A percentile compares a stretch with the other conserved stretches of the same genome.
These are phyloP conservation scores for Drosophila melanogaster DNA, from an alignment of 1,140 invertebrate species.

Conservation along the genomic window DNA sequence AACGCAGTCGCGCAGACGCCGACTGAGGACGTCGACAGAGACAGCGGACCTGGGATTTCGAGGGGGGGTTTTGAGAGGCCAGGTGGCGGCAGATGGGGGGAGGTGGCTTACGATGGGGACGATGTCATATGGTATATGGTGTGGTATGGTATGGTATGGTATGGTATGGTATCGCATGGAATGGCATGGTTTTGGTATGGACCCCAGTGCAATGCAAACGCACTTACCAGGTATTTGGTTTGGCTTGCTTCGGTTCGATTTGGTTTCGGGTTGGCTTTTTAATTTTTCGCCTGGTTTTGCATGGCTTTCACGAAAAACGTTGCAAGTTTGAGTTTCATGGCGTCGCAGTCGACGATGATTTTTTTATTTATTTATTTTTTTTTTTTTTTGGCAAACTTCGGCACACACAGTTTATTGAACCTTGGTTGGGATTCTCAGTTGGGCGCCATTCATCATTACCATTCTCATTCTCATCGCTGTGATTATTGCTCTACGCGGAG, in stretches of 20 bases:
- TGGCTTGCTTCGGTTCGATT: constrained; percentile 12
- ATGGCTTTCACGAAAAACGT: constrained; percentile 49
- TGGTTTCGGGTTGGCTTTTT: constrained; percentile 4
- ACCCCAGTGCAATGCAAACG: constrained; percentile 25
- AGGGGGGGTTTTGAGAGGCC: not conserved
- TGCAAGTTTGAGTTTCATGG: constrained; percentile 30
- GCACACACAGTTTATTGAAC: constrained; percentile 67
- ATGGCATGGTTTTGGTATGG: not conserved
- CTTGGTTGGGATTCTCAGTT: constrained; percentile 27
- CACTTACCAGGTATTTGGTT: constrained; percentile 28
- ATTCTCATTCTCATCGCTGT: constrained; percentile 38
- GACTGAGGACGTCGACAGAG: constrained; percentile 3
- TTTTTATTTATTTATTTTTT: constrained; percentile 35
- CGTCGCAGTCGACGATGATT: constrained; percentile 17
- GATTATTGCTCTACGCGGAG: constrained; percentile 33
- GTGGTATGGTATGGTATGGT: not conserved
- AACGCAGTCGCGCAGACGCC: constrained; percentile 76
- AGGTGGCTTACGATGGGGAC: not conserved
- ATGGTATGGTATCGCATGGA: not conserved
- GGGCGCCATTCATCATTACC: constrained; percentile 47
- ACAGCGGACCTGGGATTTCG: constrained; percentile 20
- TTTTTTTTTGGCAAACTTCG: constrained; percentile 65
- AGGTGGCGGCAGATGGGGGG: not conserved
- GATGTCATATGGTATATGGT: constrained; percentile 2
- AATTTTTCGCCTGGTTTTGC: constrained; percentile 5